Evolutionary conservation across 2,888 invertebrate genomes (phyloP), one percentile per base, ranked within the genome.

Genomic region (Pasiphila rectangulata): DNA sequence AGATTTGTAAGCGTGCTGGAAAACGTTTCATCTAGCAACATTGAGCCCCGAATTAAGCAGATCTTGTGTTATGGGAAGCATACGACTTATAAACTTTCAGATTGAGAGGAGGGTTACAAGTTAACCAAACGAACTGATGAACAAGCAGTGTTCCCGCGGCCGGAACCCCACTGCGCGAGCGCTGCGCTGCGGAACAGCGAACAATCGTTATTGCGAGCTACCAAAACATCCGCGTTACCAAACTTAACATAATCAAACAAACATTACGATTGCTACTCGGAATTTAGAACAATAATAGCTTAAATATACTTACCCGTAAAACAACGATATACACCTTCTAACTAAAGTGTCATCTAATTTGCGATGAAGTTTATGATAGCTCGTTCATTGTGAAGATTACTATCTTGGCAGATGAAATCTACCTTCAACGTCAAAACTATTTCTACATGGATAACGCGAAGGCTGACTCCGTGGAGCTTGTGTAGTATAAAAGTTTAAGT

Each of bases 141-240:
- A 15, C 15, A 13, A 27, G 15, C 13, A 13, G 16, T 12, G 37
- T 19, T 24, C 19, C 30, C 19, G 19, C 30, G 30, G 24, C 19
- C 27, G 17, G 13, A 29, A 29, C 30, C 12, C 19, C 15, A 36
- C 37, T 30, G 37, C 23, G 15, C 15, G 21, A 15, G 19, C n/a
- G 20, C 29, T 2, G 21, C 3, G 32, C 17, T n/a, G n/a, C n/a
- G n/a, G 21, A 29, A 2, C 27, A 2, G 30, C 2, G 34, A 42
- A 20, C 25, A 25, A 24, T 19, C 19, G 37, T 9, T 32, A 23
- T 24, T 38, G 17, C 10, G 9, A 37, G 30, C 37, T 17, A 32
- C 9, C 10, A 30, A 37, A 44, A 38, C 44, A 38, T 44, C 44
- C 44, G 44, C 21, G 19, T 12, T 19, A 9, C 17, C 19, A 13